Conservation (phyloP, 2,888 invertebrate genomes). For the Lithodes maja region DNA sequence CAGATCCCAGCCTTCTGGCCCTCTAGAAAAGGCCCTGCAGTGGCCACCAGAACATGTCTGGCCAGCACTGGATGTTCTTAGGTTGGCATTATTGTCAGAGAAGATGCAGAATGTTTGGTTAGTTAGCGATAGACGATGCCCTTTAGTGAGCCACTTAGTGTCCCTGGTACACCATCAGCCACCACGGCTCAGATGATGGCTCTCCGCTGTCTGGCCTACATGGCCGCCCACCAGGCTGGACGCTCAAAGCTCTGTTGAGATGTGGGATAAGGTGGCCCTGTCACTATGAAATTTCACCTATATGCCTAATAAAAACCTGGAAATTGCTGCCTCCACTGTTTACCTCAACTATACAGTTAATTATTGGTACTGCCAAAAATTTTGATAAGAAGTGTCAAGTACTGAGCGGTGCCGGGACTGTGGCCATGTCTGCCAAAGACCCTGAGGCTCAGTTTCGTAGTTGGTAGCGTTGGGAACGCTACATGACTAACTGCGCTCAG, state of each 20-base stretch:
- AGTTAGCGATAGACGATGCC: slow-evolving; percentile 73
- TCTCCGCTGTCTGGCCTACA: slow-evolving; percentile 77
- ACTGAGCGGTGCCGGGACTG: slow-evolving; percentile 78
- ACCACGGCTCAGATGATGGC: slow-evolving; percentile 86
- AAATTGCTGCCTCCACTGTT: slow-evolving; percentile 85
- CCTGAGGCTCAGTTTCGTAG: slow-evolving; percentile 85
- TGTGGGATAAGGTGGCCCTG: slow-evolving; percentile 77
- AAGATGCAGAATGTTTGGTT: slow-evolving; percentile 79
- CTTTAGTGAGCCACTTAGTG: slow-evolving; percentile 76
- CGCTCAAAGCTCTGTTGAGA: slow-evolving; percentile 77
- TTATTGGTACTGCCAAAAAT: slow-evolving; percentile 71
- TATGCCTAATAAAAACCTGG: slow-evolving; percentile 74
- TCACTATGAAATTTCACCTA: slow-evolving; percentile 73
- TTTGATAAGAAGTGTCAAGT: slow-evolving; percentile 75
- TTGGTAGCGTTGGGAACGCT: slow-evolving; percentile 80
- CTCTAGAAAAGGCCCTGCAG: slow-evolving; percentile 80
- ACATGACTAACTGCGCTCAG: slow-evolving; percentile 34
- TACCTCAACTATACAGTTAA: slow-evolving; percentile 84
- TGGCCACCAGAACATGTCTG: slow-evolving; percentile 86
- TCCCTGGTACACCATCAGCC: slow-evolving; percentile 74
- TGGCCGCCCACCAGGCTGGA: slow-evolving; percentile 80
- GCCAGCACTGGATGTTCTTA: slow-evolving; percentile 90
- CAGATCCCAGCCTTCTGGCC: slow-evolving; percentile 77
- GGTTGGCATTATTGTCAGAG: slow-evolving; percentile 86
- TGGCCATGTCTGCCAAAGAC: slow-evolving; percentile 79